Evolutionary conservation across 1,140 invertebrate species (phyloP).

Genomic region (Bilobella aurantiaca): DNA sequence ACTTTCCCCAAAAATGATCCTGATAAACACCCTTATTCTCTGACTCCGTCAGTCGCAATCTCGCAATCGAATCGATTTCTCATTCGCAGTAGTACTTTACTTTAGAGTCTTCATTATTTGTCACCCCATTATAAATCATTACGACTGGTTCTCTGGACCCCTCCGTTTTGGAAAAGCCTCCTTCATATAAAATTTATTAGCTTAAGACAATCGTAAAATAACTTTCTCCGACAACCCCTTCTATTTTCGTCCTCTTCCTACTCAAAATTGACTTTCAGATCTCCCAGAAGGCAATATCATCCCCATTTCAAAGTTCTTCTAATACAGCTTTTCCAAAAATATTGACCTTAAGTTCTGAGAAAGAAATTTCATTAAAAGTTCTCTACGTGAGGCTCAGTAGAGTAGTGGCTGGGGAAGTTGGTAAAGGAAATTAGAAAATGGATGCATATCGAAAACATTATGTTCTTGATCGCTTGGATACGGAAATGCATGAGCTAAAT

Average conservation of each 20-base stretch:
- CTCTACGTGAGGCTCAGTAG: no score
- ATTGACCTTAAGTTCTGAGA: not conserved
- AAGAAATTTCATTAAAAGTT: not conserved
- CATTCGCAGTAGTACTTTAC: no score
- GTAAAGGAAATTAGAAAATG: no score
- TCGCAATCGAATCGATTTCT: not conserved
- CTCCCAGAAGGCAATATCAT: not conserved
- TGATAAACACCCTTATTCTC: not conserved
- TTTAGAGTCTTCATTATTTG: not conserved
- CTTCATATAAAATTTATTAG: not conserved
- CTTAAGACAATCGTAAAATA: not conserved
- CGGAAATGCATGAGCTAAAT: no score
- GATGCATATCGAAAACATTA: no score
- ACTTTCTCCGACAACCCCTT: not conserved
- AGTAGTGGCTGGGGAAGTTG: no score
- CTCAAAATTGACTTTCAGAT: not conserved
- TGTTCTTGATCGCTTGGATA: no score
- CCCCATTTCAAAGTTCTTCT: not conserved
- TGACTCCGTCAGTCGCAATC: not conserved
- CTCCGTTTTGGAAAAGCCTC: not conserved
- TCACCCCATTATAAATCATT: constrained; percentile 9
- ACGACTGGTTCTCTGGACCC: not conserved
- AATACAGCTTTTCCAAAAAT: not conserved
- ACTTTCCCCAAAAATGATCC: no score
- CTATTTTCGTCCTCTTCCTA: not conserved